These are phyloP conservation scores for Meteorus colon DNA, from an alignment of 2,888 invertebrate genomes.

Conservation along the genomic window DNA sequence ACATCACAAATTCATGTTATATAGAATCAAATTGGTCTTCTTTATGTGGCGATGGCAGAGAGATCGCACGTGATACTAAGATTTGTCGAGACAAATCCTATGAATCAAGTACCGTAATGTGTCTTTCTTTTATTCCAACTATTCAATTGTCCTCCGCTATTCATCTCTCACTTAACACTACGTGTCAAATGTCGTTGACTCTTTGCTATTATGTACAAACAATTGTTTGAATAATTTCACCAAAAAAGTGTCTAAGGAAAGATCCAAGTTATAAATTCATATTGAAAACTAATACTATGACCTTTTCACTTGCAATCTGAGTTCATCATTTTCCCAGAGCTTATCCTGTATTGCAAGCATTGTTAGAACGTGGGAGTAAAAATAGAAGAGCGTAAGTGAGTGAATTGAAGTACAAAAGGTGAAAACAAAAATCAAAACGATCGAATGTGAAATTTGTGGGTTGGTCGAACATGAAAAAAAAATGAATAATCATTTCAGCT, in stretches of 20 bases:
- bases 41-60: background rate
- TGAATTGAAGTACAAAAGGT: too few relatives aligned
- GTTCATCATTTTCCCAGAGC: slow-evolving; percentile 16
- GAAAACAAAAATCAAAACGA: background rate
- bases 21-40: background rate
- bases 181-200: background rate
- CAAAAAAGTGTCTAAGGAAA: background rate
- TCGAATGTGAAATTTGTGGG: background rate
- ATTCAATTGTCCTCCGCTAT: background rate
- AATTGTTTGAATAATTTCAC: background rate
- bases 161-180: background rate
- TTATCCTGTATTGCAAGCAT: background rate
- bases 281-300: background rate
- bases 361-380: background rate
- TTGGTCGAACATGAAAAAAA: background rate
- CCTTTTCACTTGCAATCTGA: background rate
- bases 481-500: slow-evolving; percentile 11
- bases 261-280: background rate
- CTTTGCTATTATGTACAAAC: background rate
- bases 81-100: background rate
- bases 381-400: background rate
- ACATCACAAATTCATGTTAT: background rate
- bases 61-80: background rate
- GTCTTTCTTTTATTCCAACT: background rate
- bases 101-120: background rate